Conservation (phyloP, 2,797 vertebrate genomes). For the Nannoperca obscura region DNA sequence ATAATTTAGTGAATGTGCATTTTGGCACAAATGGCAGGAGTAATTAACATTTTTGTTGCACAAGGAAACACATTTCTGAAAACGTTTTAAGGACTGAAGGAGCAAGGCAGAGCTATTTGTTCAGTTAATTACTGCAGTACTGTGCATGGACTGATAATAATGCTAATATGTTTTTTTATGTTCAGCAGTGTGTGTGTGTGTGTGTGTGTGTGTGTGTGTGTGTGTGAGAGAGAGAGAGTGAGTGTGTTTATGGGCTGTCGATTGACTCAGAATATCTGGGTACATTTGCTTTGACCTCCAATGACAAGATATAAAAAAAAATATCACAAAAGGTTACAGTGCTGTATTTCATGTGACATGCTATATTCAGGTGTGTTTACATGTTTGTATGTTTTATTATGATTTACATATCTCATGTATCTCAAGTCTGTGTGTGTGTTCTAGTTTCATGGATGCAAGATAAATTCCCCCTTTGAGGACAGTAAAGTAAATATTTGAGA, state of each 20-base stretch:
- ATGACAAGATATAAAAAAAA: background rate
- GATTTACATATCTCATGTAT: background rate
- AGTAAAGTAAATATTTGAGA: background rate
- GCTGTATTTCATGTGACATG: background rate
- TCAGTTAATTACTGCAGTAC: background rate
- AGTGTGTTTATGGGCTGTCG: background rate
- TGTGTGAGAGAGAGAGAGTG: too few relatives aligned
- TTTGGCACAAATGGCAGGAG: background rate
- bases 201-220: background rate
- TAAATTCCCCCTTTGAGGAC: background rate
- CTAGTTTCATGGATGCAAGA: background rate
- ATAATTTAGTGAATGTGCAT: background rate
- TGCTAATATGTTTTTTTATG: background rate
- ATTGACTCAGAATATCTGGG: background rate
- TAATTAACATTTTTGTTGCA: background rate
- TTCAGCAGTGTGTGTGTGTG: background rate
- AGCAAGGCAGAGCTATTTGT: background rate
- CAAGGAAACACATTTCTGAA: background rate
- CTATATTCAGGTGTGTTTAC: too few relatives aligned
- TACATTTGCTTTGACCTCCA: background rate
- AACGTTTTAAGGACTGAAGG: background rate
- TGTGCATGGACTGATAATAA: background rate
- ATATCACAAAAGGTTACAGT: background rate
- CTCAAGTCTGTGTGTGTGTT: background rate
- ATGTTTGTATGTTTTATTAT: background rate